Percentiles rank a stretch among this genome's conserved stretches.
These are phyloP conservation scores for Hypanus sabinus DNA, from an alignment of 2,113 vertebrate species.

Conservation along the genomic window DNA sequence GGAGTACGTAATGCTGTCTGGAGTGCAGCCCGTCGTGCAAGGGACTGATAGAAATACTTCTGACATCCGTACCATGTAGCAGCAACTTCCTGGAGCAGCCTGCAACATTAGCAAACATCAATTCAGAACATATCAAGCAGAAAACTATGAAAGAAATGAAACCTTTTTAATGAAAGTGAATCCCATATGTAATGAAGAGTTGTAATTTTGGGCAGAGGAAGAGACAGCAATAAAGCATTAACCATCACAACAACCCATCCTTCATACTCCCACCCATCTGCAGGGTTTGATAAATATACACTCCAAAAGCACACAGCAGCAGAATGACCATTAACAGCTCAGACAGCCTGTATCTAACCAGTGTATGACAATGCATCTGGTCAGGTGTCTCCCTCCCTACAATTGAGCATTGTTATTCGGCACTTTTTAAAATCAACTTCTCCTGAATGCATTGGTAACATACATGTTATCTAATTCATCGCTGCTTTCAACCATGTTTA, in stretches of 20 bases:
- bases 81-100: conserved; percentile 72
- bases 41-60: conserved; percentile 85
- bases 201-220: no score
- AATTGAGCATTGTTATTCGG: neutral
- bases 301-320: neutral
- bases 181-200: neutral
- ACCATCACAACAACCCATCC: neutral
- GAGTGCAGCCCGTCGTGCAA: conserved; percentile 71
- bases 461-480: conserved; percentile 62
- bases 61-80: conserved; percentile 85
- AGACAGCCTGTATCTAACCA: neutral
- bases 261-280: neutral
- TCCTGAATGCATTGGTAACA: conserved; percentile 38
- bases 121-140: neutral
- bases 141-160: neutral
- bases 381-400: neutral
- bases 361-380: neutral
- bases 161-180: conserved; percentile 29
- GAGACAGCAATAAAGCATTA: neutral
- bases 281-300: neutral
- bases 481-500: conserved; percentile 52
- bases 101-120: conserved; percentile 45
- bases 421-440: neutral
- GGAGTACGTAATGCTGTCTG: conserved; percentile 65
- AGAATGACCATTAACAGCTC: neutral